Evolutionary conservation across 2,113 vertebrate genomes (phyloP), one percentile per base, ranked within the genome.

Genomic region (Thunnus maccoyii): DNA sequence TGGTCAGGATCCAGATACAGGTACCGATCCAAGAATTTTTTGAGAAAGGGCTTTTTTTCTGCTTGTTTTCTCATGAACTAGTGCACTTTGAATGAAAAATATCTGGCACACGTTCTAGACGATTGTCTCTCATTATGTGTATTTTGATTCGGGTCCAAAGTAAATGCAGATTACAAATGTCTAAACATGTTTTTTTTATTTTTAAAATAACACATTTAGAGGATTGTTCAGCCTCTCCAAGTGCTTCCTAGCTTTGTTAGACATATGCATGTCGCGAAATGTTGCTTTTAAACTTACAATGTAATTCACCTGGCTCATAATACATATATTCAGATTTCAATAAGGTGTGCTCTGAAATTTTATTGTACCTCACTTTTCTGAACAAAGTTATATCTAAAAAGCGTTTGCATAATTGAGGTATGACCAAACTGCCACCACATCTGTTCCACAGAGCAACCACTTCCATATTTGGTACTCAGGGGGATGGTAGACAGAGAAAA

Each of bases 381-480:
- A 15, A 50, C 56, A 79, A 63, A 25, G 11, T 60, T 44, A 8
- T 32, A 20, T 27, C 20, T 36, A 5, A 62, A 30, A 50, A 20
- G 8, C 2, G 3, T 15, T 27, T 57, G 2, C 58, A 65, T 46
- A 9, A 50, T 51, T 0, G 3, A 47, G 48, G 22, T 81, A 57
- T 8, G 2, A 46, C 18, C 51, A 18, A 47, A 69, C 46, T 78
- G 60, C 79, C 66, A 41, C 15, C 50, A 47, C 83, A 84, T 51
- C 78, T 87, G 79, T 80, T 90, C 18, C 58, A 51, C 30, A 25
- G 70, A 65, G 66, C 62, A 64, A 50, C 54, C 41, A 4, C 57
- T 62, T 77, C 86, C 76, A 50, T 80, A 61, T 83, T 58, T 44
- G 44, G 13, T 44, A 14, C 44, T 55, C 54, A 44, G 17, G 83